Percentiles rank a stretch among this genome's conserved stretches.
Conservation (phyloP, 1,140 invertebrate genomes). For the Cotesia typhae region DNA sequence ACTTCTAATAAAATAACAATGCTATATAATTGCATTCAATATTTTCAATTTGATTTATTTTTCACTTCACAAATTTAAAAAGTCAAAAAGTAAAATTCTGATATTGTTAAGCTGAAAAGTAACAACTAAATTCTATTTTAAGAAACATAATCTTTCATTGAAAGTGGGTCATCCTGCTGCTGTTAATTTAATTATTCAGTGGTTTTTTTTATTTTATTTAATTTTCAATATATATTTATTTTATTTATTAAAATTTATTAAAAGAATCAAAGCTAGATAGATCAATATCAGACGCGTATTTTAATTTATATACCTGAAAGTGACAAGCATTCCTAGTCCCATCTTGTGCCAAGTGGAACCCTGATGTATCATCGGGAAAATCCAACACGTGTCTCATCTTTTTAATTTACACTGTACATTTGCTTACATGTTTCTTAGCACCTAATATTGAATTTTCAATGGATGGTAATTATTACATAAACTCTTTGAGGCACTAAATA, state of each 20-base stretch:
- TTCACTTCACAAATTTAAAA: slow-evolving; percentile 32
- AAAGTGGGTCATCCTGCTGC: slow-evolving; percentile 34
- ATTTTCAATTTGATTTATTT: too few species aligned
- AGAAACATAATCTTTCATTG: slow-evolving; percentile 36
- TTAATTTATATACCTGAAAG: slow-evolving; percentile 41
- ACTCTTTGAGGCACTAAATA: too few species aligned
- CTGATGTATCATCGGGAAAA: slow-evolving; percentile 41
- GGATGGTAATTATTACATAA: too few species aligned
- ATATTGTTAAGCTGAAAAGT: slow-evolving; percentile 36
- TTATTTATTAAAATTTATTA: too few species aligned
- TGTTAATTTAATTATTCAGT: slow-evolving; percentile 19
- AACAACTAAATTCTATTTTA: slow-evolving; percentile 32
- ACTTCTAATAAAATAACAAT: too few species aligned
- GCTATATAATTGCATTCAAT: too few species aligned
- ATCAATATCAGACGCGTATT: not conserved
- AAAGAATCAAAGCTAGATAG: not conserved
- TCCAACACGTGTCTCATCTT: slow-evolving; percentile 39
- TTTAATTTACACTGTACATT: slow-evolving; percentile 26
- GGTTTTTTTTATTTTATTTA: not conserved
- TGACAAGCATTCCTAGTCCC: slow-evolving; percentile 41
- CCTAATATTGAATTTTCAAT: too few species aligned
- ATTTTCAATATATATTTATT: not conserved
- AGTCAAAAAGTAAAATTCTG: slow-evolving; percentile 43
- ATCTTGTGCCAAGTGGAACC: slow-evolving; percentile 42
- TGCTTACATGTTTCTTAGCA: too few species aligned